Evolutionary conservation across 2,113 vertebrate species (phyloP), one percentile per base, ranked within the genome.

Genomic region (Elgaria multicarinata): DNA sequence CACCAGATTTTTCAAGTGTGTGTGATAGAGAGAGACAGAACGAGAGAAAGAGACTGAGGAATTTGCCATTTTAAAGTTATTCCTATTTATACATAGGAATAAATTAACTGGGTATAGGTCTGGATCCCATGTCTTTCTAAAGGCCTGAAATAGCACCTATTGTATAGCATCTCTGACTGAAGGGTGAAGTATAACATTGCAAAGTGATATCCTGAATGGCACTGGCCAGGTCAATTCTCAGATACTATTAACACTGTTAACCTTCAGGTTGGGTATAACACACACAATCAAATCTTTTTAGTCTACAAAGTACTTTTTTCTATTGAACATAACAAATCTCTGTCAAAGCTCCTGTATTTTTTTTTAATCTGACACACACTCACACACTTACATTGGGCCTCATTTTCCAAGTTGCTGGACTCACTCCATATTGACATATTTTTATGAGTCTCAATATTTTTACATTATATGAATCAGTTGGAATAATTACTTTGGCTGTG

Each of bases 1-100:
- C 50, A 53, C 89, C 69, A 72, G 90, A 93, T 77, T 87, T 87
- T 87, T 90, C 90, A 89, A 2, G 77, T 82, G 69, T 77, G 86
- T 94, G 89, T 93, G 36, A 26, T 2, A 26, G 64, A 85, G 42
- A 64, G 2, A 28, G 8, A 58, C 5, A 50, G 46, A 50, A 8
- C 4, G 46, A 50, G 46, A 50, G 46, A 50, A 8, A 50, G 46
- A 82, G 67, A 85, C 4, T 26, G 26, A 9, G 46, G 24, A 0
- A 3, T 62, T 90, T 88, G 83, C 46, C 87, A 82, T 3, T 14
- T 62, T 77, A 86, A 91, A 77, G 26, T 33, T 14, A 18, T 36
- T 28, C 42, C 31, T 76, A 76, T 3, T 44, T 9, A 76, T 42
- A 16, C 39, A 39, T 76, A 26, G 8, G 2, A 44, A 39, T 2